Base-by-base conservation (phyloP, 2,113 vertebrate species). In the Zosterops pallidus region DNA sequence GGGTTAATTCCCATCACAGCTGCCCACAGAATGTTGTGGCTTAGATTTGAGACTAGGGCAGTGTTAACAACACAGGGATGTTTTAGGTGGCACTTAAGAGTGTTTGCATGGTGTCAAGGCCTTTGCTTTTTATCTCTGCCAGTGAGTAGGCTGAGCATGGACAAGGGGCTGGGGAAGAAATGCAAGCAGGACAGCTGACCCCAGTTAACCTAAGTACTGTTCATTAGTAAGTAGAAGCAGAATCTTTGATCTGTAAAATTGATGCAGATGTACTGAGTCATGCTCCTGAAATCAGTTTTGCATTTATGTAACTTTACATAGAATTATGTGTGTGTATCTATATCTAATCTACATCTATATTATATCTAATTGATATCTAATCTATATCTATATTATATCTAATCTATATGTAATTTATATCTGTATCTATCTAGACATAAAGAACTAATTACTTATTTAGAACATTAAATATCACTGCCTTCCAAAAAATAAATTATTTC, bases 21-120 rank as follows among this genome's bases (percentile, higher is more conserved):
- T 55, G 39, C 31, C 46, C 37, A 25, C 0, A 26, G 14, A 9
- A 5, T 52, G 59, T 1, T 28, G 55, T 6, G 17, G 8, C 75
- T 86, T 46, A 46, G 59, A 70, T 60, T 52, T 83, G 35, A 15
- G 37, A 44, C 63, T 56, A 19, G 72, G 77, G 29, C 24, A 28
- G 21, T 1, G 15, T 50, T 71, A 62, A 37, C 20, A 49, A 14
- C 20, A 31, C 25, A 10, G 1, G 4, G 22, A 6, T 50, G 16
- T 12, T 74, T 62, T 14, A 84, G 19, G 64, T 69, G 28, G 24
- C 78, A 47, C 39, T 35, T 20, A 68, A 24, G 41, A 24, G 41
- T 7, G 63, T 29, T 72, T 83, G 49, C 50, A 76, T 2, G 13
- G 33, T 1, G 0, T 19, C 55, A 47, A 52, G n/a, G 52, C 25